phyloP scores from a whole-genome alignment of 2,113 vertebrate species.

The Brachionichthys hirsutus region DNA sequence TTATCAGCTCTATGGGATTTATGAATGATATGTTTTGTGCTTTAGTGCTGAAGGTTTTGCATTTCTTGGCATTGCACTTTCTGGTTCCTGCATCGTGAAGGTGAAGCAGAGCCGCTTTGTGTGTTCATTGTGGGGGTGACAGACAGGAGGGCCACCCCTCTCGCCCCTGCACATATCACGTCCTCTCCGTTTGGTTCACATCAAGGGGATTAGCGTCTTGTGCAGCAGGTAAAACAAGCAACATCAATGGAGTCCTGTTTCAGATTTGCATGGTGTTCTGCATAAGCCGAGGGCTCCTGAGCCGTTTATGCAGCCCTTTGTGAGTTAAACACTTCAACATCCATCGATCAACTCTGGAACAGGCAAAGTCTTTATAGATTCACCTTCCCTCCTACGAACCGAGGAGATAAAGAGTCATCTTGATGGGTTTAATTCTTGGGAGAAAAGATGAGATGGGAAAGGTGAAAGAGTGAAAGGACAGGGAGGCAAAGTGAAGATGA shows the following conservation, averaged over 20 bases:
- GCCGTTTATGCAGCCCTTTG: conserved; percentile 46
- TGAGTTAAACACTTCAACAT: conserved; percentile 64
- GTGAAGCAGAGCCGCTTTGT: conserved; percentile 46
- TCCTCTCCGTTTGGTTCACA: conserved; percentile 49
- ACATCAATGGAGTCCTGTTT: conserved; percentile 51
- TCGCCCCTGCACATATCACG: conserved; percentile 51
- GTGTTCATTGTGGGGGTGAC: conserved; percentile 52
- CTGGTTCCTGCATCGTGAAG: conserved; percentile 5
- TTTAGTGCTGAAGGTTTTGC: conserved; percentile 15
- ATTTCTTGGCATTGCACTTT: conserved; percentile 11
- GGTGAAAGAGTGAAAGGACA: conserved; percentile 38
- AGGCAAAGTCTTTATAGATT: conserved; percentile 46
- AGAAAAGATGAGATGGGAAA: conserved; percentile 40
- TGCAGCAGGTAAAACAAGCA: conserved; percentile 58
- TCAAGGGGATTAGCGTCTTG: conserved; percentile 58
- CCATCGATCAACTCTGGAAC: conserved; percentile 50
- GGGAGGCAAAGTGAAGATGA: conserved; percentile 52
- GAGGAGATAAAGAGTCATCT: conserved; percentile 34
- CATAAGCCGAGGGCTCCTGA: conserved; percentile 34
- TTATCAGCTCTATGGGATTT: conserved; percentile 4
- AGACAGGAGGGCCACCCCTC: conserved; percentile 61
- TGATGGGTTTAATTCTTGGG: conserved; percentile 40
- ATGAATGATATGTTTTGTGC: conserved; percentile 6
- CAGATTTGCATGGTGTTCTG: conserved; percentile 36
- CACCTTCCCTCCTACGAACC: conserved; percentile 57